These are phyloP conservation scores for Gallinago nigripennis DNA, from an alignment of 2,797 vertebrate genomes.

Conservation along the genomic window DNA sequence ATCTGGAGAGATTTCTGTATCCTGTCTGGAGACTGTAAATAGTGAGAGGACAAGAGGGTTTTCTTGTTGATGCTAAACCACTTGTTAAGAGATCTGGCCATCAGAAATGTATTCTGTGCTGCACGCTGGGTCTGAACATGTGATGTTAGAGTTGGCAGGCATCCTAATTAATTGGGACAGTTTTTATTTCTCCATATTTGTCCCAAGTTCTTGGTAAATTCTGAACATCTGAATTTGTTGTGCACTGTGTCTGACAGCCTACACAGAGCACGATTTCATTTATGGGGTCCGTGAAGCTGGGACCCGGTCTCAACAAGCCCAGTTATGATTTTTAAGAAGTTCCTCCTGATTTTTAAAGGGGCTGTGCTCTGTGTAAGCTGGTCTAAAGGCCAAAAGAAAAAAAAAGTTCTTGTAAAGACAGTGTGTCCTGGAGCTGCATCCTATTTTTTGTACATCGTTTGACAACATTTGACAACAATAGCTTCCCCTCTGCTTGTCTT, in stretches of 20 bases:
- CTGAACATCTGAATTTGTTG: neutral
- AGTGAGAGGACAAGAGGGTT: neutral
- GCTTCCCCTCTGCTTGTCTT: neutral
- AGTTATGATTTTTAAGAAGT: neutral
- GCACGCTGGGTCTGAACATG: neutral
- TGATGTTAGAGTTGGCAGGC: neutral
- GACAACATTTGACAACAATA: neutral
- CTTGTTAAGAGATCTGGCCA: neutral
- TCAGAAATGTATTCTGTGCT: neutral
- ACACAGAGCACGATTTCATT: neutral
- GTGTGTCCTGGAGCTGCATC: neutral
- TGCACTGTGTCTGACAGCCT: neutral
- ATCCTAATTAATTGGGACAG: neutral
- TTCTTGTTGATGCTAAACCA: neutral
- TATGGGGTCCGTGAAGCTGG: neutral
- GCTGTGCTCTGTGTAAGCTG: neutral
- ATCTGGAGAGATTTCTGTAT: neutral
- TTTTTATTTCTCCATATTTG: neutral
- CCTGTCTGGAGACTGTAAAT: neutral
- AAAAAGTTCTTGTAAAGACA: neutral
- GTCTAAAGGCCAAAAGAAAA: neutral
- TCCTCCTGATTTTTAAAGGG: neutral
- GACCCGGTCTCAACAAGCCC: neutral
- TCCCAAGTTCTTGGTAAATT: neutral
- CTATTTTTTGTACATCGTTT: neutral